Percentiles rank a stretch among this genome's conserved stretches.
Evolutionary conservation across 2,113 vertebrate species (phyloP).

Genomic region (Pao palembangensis): DNA sequence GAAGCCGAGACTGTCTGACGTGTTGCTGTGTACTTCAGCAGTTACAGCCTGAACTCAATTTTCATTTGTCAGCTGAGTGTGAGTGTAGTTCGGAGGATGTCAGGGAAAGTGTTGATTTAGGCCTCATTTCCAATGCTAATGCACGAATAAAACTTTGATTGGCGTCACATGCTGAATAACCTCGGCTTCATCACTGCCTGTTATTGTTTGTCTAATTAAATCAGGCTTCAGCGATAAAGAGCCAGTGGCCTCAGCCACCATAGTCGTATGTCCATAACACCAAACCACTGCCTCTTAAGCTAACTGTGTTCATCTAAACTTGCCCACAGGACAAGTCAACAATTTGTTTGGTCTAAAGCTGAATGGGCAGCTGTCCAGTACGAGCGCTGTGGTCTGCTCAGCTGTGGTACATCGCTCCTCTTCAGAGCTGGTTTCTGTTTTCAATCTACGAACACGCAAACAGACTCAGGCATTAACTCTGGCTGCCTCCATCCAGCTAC

Average conservation of each 20-base stretch:
- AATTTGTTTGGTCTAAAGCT: too few relatives aligned
- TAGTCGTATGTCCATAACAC: too few relatives aligned
- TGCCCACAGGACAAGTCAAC: too few relatives aligned
- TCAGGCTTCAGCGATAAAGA: neutral
- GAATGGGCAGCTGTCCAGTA: too few relatives aligned
- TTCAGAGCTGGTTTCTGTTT: too few relatives aligned
- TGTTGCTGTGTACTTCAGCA: conserved; percentile 14
- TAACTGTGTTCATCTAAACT: too few relatives aligned
- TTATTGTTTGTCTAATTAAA: conserved; percentile 35
- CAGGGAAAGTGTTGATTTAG: conserved; percentile 50
- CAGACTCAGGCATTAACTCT: too few relatives aligned
- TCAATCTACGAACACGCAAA: too few relatives aligned
- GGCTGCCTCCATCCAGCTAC: too few relatives aligned
- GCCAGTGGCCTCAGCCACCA: neutral
- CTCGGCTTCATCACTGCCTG: conserved; percentile 25
- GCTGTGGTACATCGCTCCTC: too few relatives aligned
- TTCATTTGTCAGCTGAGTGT: conserved; percentile 28
- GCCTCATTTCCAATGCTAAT: conserved; percentile 46
- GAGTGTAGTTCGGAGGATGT: conserved; percentile 36
- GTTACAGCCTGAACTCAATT: conserved; percentile 41
- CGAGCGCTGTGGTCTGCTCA: too few relatives aligned
- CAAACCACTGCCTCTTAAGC: too few relatives aligned
- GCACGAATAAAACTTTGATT: conserved; percentile 31
- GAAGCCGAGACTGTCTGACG: conserved; percentile 32
- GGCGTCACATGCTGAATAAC: conserved; percentile 28